Evolutionary conservation across 2,888 invertebrate species (phyloP).

Genomic region (Serrognathus titanus): DNA sequence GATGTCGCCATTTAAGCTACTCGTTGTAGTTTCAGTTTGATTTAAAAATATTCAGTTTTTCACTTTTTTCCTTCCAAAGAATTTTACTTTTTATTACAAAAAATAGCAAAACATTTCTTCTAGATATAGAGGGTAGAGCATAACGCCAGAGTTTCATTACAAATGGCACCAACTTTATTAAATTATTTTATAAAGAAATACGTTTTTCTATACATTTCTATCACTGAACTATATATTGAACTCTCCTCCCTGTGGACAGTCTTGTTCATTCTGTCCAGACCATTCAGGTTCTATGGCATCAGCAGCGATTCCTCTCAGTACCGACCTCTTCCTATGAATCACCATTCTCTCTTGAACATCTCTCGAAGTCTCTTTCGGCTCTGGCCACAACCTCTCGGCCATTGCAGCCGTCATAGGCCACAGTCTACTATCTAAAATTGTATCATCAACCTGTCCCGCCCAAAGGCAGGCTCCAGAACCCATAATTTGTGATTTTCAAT

Average conservation of each 20-base stretch:
- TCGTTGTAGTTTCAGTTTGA: no score
- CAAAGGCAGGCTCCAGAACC: slow-evolving; percentile 83
- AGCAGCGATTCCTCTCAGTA: slow-evolving; percentile 64
- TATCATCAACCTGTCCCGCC: slow-evolving; percentile 77
- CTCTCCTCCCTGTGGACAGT: slow-evolving; percentile 52
- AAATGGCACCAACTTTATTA: no score
- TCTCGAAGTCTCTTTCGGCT: slow-evolving; percentile 63
- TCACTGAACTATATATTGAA: background rate
- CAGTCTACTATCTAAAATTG: slow-evolving; percentile 65
- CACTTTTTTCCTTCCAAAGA: no score
- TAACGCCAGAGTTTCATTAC: background rate
- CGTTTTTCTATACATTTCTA: background rate
- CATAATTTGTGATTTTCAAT: slow-evolving; percentile 36
- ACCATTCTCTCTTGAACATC: slow-evolving; percentile 71
- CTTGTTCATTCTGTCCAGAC: slow-evolving; percentile 79
- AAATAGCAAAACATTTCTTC: no score
- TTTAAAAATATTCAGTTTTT: no score
- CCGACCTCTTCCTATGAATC: slow-evolving; percentile 67
- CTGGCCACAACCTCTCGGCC: slow-evolving; percentile 80
- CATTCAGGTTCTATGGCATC: slow-evolving; percentile 80
- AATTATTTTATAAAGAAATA: background rate
- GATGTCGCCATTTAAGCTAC: no score
- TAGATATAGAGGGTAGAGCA: no score
- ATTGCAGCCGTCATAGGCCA: slow-evolving; percentile 85
- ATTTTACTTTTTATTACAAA: no score